phyloP scores from a whole-genome alignment of 2,113 vertebrate species.

The Alouatta palliata region DNA sequence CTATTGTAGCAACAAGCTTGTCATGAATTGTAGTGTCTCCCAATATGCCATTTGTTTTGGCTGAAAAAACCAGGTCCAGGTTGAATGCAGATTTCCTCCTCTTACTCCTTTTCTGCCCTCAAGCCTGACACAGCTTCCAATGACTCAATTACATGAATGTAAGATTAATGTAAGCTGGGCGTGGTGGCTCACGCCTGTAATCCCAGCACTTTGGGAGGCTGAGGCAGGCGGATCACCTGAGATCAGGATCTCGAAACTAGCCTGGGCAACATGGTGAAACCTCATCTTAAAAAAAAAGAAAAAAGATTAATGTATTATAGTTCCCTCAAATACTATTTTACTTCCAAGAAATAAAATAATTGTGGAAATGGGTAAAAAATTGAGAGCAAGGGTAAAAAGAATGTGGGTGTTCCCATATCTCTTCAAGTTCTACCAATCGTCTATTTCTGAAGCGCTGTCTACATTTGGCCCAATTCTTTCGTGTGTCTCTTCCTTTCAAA shows the following conservation, averaged over 20 bases:
- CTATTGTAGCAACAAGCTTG: not conserved
- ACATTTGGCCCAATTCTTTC: not conserved
- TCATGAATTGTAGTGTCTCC: not conserved
- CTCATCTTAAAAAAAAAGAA: too few relatives aligned
- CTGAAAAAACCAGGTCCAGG: not conserved
- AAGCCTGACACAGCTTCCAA: not conserved
- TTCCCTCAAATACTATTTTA: not conserved
- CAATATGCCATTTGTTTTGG: not conserved
- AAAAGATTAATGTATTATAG: not conserved
- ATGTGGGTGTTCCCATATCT: not conserved
- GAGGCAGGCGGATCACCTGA: too few relatives aligned
- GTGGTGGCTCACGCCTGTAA: too few relatives aligned
- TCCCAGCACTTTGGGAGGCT: too few relatives aligned
- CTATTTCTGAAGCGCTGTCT: not conserved
- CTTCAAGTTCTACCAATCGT: not conserved
- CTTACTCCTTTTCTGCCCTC: not conserved
- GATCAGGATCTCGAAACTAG: too few relatives aligned
- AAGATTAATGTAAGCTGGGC: not conserved
- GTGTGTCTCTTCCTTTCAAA: not conserved
- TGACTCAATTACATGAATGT: not conserved
- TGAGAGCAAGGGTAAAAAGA: not conserved
- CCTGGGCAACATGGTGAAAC: too few relatives aligned
- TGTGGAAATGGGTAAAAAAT: not conserved
- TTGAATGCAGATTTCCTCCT: constrained; percentile 10
- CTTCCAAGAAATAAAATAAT: constrained; percentile 14